phyloP scores from a whole-genome alignment of 1,140 invertebrate species.

The Stratiolaelaps scimitus region DNA sequence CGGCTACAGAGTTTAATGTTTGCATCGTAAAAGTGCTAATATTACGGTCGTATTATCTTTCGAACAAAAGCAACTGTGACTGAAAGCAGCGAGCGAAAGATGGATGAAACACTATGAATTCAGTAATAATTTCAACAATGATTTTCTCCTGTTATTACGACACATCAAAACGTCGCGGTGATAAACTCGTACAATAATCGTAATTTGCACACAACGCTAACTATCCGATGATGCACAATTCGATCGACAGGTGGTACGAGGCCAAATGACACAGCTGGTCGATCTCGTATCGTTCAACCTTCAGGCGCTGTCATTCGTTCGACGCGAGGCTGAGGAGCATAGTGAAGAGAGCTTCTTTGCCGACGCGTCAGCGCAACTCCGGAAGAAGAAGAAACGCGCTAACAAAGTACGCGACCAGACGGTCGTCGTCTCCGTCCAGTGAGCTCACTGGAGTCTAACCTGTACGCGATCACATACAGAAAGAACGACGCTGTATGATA shows the following conservation, averaged over 20 bases:
- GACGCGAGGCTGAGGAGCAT: constrained; percentile 61
- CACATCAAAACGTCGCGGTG: neutral
- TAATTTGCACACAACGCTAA: neutral
- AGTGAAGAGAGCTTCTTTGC: constrained; percentile 66
- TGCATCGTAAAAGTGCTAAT: too few species aligned
- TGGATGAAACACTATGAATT: too few species aligned
- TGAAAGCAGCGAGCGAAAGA: too few species aligned
- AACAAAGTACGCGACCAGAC: constrained; percentile 43
- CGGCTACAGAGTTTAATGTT: too few species aligned
- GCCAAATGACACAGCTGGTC: neutral
- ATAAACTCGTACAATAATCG: neutral
- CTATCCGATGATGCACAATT: constrained; percentile 31
- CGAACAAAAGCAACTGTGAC: too few species aligned
- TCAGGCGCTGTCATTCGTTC: constrained; percentile 62
- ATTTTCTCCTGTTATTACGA: too few species aligned
- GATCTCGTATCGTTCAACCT: constrained; percentile 76
- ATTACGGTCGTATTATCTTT: too few species aligned
- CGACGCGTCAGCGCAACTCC: constrained; percentile 58
- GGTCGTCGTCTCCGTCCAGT: neutral
- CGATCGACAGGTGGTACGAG: constrained; percentile 43
- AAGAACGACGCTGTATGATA: too few species aligned
- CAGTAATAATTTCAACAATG: too few species aligned
- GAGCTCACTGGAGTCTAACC: neutral
- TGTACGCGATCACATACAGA: too few species aligned
- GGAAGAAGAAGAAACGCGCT: constrained; percentile 54